Base-by-base conservation (phyloP, 2,797 vertebrate genomes). In the Poecilia velifera region DNA sequence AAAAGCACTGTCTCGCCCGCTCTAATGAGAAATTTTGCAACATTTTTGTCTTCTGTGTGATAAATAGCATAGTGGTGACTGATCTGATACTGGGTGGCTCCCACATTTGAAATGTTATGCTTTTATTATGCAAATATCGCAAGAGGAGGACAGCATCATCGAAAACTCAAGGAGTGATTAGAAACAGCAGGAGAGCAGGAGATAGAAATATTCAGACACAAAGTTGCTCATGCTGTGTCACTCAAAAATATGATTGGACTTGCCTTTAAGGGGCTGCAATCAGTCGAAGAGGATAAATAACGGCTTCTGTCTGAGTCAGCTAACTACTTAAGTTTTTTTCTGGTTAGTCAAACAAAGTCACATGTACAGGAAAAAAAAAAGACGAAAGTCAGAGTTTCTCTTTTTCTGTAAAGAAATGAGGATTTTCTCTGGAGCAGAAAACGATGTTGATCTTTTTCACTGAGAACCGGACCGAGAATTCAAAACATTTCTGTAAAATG, bases 211-310 rank as follows among this genome's bases (percentile, higher is more conserved):
- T 25, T 68, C 36, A 70, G 66, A 70, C 18, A 10, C 64, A 68
- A 25, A 25, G 22, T 25, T 43, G 39, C 39, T 43, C 39, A 43
- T 6, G 22, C 66, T 53, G 55, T 64, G 51, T 31, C 45, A 59
- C 80, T 86, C 46, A 78, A 75, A 81, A 72, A 31, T 72, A 68
- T 76, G 77, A 79, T 73, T 72, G 39, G 49, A 76, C 28, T 45
- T 79, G 72, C 51, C 78, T 79, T 86, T 22, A 57, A 31, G 68
- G 22, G 34, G 73, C 64, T 76, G 72, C 76, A 83, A 87, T 90
- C 82, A 83, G 76, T 68, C 0, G 0, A 70, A 73, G 53, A 75
- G 57, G 49, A 53, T 72, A 68, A 31, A 28, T 66, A 31, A 76
- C 20, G 28, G 18, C 36, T 62, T 25, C 49, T 76, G 36, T 47